Conservation (phyloP, 2,113 vertebrate genomes). For the Vireo altiloquus region DNA sequence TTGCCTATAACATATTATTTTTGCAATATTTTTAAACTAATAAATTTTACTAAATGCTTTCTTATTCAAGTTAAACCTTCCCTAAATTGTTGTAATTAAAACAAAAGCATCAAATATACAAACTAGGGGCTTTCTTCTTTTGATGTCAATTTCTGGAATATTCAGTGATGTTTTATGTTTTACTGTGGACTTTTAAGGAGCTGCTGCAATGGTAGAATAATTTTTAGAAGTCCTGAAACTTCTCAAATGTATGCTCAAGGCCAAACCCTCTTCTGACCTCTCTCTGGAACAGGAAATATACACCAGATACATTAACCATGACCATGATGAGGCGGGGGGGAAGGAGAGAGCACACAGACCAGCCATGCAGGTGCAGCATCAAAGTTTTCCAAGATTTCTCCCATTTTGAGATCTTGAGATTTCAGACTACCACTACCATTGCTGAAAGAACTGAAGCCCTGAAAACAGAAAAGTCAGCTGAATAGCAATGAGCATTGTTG, state of each 20-base stretch:
- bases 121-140: background rate
- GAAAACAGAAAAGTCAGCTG: background rate
- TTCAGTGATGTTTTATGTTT: background rate
- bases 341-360: background rate
- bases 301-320: background rate
- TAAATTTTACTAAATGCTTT: background rate
- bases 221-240: background rate
- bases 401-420: background rate
- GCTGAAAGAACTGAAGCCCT: background rate
- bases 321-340: background rate
- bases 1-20: background rate
- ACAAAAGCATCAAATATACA: background rate
- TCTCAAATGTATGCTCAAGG: background rate
- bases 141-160: background rate
- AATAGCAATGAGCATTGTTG: background rate
- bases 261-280: background rate
- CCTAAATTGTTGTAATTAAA: background rate
- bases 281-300: background rate
- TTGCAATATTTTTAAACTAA: background rate
- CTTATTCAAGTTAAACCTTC: background rate
- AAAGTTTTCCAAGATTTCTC: background rate
- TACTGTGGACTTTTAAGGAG: background rate
- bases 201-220: background rate
- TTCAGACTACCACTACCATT: background rate
- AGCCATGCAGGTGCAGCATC: background rate